These are phyloP conservation scores for Coenonympha arcania DNA, from an alignment of 2,888 invertebrate genomes.

Conservation along the genomic window DNA sequence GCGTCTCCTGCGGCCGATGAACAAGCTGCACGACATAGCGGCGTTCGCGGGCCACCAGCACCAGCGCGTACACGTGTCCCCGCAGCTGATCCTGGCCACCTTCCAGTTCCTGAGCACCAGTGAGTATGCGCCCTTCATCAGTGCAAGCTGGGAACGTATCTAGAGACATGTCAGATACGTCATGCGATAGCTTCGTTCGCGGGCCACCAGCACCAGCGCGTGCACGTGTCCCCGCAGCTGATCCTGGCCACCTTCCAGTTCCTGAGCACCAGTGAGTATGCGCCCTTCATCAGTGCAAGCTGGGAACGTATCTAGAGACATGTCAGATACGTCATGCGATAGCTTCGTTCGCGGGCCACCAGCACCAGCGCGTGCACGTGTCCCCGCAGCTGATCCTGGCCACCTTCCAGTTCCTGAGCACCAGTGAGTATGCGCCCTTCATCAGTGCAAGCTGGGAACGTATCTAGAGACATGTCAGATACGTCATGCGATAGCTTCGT, in stretches of 20 bases:
- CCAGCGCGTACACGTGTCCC: slow-evolving; percentile 88
- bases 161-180: no score
- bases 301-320: no score
- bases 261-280: slow-evolving; percentile 87
- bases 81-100: slow-evolving; percentile 93
- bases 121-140: slow-evolving; percentile 60
- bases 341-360: slow-evolving; percentile 88
- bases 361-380: slow-evolving; percentile 85
- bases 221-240: slow-evolving; percentile 93
- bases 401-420: slow-evolving; percentile 95
- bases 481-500: slow-evolving; percentile 91
- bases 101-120: slow-evolving; percentile 96
- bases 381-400: slow-evolving; percentile 95
- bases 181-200: slow-evolving; percentile 92
- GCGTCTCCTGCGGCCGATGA: slow-evolving; percentile 79
- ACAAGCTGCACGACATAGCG: slow-evolving; percentile 87
- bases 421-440: slow-evolving; percentile 77
- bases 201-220: slow-evolving; percentile 84
- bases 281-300: background rate
- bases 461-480: no score
- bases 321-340: no score
- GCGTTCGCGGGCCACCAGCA: slow-evolving; percentile 88
- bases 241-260: slow-evolving; percentile 96
- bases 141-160: no score
- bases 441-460: no score